Evolutionary conservation across 1,140 invertebrate species (phyloP), one percentile per base, ranked within the genome.

Genomic region (Hylyphantes graminicola): DNA sequence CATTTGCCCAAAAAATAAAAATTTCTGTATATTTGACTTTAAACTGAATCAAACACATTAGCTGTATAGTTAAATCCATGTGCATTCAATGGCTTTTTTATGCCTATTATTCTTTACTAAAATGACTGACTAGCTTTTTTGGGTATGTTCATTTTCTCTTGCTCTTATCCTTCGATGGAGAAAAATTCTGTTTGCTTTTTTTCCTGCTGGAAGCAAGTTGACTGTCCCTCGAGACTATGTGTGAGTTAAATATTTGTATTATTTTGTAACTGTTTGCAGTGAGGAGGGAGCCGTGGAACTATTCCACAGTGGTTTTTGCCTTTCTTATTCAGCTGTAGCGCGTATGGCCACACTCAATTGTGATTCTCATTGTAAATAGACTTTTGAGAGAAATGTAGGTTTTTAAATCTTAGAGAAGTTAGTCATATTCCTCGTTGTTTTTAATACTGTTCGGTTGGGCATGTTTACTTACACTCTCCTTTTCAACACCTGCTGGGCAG

Each of bases 171-270:
- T 35, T 35, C 35, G 5, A 35, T 35, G 35, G 5, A 35, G 35
- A 35, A 64, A 64, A 35, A 35, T 64, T n/a, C 9, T 17, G 17
- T 64, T 8, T 64, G 63, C 9, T 17, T 17, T 35, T 19, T 17
- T 64, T 64, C 17, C 35, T 64, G 17, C 63, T 64, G 63, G 17
- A 17, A 19, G 10, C 1, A 35, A 35, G 35, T 35, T 35, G 35
- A 35, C 35, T 35, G 35, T 35, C 35, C 35, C 35, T 35, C 35
- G 35, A 35, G 35, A 2, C 35, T 35, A 35, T 35, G 35, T 76
- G 63, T 77, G 72, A 85, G 75, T 76, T 85, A 77, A 85, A 85
- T 77, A 77, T 85, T 85, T 85, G 82, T 85, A 85, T 85, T 85
- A 85, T 85, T 85, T 85, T 85, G 82, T 85, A 85, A 85, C 73